Evolutionary conservation across 2,888 invertebrate species (phyloP).

Genomic region (Agriotes lineatus): DNA sequence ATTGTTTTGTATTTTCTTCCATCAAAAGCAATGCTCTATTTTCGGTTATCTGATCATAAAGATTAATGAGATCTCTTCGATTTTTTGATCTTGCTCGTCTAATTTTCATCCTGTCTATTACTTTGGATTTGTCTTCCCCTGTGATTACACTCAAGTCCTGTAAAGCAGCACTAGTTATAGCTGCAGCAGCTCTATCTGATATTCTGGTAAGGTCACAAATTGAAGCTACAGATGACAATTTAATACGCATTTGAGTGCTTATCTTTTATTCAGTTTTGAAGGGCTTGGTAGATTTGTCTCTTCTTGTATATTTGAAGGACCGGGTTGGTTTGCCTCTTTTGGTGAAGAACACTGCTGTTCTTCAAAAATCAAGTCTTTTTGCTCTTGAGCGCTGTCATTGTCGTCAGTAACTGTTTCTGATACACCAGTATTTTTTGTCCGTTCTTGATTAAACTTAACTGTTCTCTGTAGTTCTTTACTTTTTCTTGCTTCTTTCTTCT

Average conservation of each 20-base stretch:
- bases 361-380: too few relatives aligned
- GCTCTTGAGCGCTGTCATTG: too few relatives aligned
- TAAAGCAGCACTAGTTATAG: conserved; percentile 44
- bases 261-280: neutral
- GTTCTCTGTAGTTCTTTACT: too few relatives aligned
- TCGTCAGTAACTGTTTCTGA: too few relatives aligned
- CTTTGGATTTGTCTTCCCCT: conserved; percentile 38
- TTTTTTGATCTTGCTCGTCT: conserved; percentile 38
- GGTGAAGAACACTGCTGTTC: too few relatives aligned
- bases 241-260: neutral
- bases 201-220: conserved; percentile 40
- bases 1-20: conserved; percentile 45
- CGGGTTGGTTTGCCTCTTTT: neutral
- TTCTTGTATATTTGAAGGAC: neutral
- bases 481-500: too few relatives aligned
- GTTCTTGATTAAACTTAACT: too few relatives aligned
- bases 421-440: too few relatives aligned
- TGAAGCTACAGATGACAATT: neutral
- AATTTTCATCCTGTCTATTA: conserved; percentile 49
- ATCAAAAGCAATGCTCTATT: conserved; percentile 38
- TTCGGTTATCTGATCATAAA: conserved; percentile 2
- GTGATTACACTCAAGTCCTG: conserved; percentile 45
- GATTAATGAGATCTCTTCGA: conserved; percentile 21
- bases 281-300: neutral
- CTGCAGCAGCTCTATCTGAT: conserved; percentile 46